Evolutionary conservation across 1,140 invertebrate genomes (phyloP).

Genomic region (Tachypleus tridentatus): DNA sequence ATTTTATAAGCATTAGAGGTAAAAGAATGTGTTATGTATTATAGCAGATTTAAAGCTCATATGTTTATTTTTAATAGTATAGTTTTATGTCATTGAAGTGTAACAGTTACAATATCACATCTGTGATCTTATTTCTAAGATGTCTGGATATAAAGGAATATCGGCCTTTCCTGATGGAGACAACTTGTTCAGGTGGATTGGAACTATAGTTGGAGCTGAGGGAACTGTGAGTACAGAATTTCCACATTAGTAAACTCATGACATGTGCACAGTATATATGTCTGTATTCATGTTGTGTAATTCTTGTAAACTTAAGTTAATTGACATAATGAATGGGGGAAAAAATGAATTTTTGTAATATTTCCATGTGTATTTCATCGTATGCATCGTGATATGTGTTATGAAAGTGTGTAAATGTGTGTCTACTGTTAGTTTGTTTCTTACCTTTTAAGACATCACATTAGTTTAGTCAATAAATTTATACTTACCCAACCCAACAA

Average conservation of each 20-base stretch:
- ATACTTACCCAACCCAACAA: too few relatives aligned
- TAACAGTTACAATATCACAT: too few relatives aligned
- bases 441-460: too few relatives aligned
- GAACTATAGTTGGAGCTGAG: slow-evolving; percentile 75
- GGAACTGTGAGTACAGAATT: slow-evolving; percentile 53
- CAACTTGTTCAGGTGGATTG: slow-evolving; percentile 92
- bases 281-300: slow-evolving; percentile 10
- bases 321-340: neutral
- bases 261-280: neutral
- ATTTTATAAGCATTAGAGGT: too few relatives aligned
- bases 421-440: too few relatives aligned
- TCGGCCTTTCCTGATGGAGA: slow-evolving; percentile 95
- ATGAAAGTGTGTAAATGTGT: neutral
- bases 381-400: neutral
- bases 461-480: too few relatives aligned
- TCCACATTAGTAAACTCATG: too few relatives aligned
- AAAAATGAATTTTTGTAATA: neutral
- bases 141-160: slow-evolving; percentile 75
- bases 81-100: too few relatives aligned
- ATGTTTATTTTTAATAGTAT: too few relatives aligned
- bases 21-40: too few relatives aligned
- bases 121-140: slow-evolving; percentile 38
- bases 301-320: neutral
- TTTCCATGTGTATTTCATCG: neutral
- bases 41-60: too few relatives aligned